Conservation (phyloP, 2,888 invertebrate genomes). For the Monopis laevigella region DNA sequence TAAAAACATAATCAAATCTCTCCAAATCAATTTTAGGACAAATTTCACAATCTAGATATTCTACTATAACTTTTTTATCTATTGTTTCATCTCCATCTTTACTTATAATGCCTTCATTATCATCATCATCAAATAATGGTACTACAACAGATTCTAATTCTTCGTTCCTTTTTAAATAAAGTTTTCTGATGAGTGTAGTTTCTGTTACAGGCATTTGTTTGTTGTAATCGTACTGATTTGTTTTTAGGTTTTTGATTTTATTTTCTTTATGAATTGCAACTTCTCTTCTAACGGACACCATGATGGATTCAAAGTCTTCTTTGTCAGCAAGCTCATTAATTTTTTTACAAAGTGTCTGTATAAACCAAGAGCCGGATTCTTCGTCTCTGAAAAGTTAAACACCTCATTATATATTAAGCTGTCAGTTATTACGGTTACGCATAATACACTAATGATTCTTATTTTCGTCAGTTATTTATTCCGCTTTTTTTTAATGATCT, state of each 20-base stretch:
- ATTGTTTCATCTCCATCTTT: too few relatives aligned
- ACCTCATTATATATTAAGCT: too few relatives aligned
- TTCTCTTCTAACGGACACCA: slow-evolving; percentile 39
- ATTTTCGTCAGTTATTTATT: too few relatives aligned
- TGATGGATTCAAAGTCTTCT: slow-evolving; percentile 39
- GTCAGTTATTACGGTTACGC: too few relatives aligned
- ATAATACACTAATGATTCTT: too few relatives aligned
- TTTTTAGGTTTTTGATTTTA: slow-evolving; percentile 28
- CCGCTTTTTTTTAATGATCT: too few relatives aligned
- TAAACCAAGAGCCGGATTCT: slow-evolving; percentile 42
- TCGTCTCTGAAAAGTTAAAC: slow-evolving; percentile 33
- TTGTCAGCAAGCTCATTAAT: slow-evolving; percentile 30
- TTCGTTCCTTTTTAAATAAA: slow-evolving; percentile 27
- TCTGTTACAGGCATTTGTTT: slow-evolving; percentile 38
- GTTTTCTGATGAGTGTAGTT: slow-evolving; percentile 37
- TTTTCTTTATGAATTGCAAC: slow-evolving; percentile 40
- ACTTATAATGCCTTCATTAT: too few relatives aligned
- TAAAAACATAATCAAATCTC: slow-evolving; percentile 33
- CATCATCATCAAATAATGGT: background rate
- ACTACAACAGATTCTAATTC: background rate
- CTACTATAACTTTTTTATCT: background rate
- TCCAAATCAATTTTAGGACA: slow-evolving; percentile 32
- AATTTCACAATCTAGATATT: slow-evolving; percentile 17
- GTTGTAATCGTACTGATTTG: slow-evolving; percentile 29
- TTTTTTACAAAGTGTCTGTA: slow-evolving; percentile 42